Percentiles rank a stretch among this genome's conserved stretches.
Conservation (phyloP, 2,113 vertebrate genomes). For the Anhinga rufa region DNA sequence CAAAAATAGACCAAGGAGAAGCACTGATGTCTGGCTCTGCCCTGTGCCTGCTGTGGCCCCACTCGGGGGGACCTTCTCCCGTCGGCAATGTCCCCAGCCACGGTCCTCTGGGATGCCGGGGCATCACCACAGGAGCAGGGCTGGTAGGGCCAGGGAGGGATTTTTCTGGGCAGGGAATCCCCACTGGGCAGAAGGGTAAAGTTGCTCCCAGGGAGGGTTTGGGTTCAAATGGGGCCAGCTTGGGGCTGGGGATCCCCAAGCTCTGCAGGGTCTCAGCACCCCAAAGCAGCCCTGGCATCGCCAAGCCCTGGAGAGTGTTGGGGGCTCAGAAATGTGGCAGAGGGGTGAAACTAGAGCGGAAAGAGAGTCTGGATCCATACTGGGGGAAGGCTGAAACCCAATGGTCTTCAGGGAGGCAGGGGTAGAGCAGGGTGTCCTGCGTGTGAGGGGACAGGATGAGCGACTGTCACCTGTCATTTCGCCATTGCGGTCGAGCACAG, state of each 20-base stretch:
- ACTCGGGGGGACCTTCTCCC: neutral
- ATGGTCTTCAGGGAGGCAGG: neutral
- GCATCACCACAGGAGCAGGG: neutral
- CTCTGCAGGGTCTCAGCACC: neutral
- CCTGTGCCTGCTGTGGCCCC: rapidly evolving
- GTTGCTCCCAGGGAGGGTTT: neutral
- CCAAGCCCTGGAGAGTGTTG: neutral
- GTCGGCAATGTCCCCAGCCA: neutral
- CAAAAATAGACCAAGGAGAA: conserved; percentile 18
- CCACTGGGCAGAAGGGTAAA: neutral
- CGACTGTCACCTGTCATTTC: neutral
- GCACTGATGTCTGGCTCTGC: neutral
- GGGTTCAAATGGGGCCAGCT: neutral
- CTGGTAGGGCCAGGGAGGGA: neutral
- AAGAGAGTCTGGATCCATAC: neutral
- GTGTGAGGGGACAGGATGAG: neutral
- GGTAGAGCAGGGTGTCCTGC: neutral
- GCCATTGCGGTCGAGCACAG: rapidly evolving
- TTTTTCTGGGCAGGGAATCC: neutral
- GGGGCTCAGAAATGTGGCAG: neutral
- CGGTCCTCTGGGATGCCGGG: rapidly evolving
- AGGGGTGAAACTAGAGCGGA: neutral
- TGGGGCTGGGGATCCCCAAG: rapidly evolving
- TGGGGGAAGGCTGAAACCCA: neutral
- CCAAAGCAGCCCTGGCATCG: neutral